Conservation (phyloP, 2,888 invertebrate genomes). For the Lithophane ornitopus region DNA sequence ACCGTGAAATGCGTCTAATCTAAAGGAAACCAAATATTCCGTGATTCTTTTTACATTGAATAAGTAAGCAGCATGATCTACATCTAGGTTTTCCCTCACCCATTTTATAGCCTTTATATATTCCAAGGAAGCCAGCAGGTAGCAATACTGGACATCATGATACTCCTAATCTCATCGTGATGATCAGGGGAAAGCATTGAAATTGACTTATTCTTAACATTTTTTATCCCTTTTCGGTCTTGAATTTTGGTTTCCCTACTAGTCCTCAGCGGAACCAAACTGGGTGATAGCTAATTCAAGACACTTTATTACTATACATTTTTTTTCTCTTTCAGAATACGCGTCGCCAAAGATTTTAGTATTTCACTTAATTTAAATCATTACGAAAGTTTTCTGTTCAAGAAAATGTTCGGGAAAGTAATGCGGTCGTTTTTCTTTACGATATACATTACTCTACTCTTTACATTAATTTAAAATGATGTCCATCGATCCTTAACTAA, state of each 20-base stretch:
- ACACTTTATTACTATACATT: slow-evolving; percentile 66
- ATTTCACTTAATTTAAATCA: slow-evolving; percentile 56
- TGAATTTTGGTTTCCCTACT: slow-evolving; percentile 33
- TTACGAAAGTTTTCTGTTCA: slow-evolving; percentile 33
- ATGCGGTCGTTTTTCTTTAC: slow-evolving; percentile 52
- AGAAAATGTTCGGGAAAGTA: slow-evolving; percentile 40
- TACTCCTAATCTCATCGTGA: background rate
- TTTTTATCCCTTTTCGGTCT: background rate
- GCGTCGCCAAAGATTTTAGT: slow-evolving; percentile 56
- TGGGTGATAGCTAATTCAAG: slow-evolving; percentile 67
- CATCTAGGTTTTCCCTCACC: background rate
- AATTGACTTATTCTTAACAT: background rate
- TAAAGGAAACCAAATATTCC: too few species aligned
- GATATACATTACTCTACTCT: slow-evolving; percentile 37
- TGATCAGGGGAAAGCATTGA: background rate
- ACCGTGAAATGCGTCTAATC: too few species aligned
- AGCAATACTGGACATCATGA: background rate
- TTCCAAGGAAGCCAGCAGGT: background rate
- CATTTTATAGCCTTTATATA: background rate
- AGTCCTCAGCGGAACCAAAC: slow-evolving; percentile 52
- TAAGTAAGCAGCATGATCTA: background rate
- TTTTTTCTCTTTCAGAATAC: slow-evolving; percentile 56
- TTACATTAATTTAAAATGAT: background rate
- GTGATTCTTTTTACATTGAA: too few species aligned
- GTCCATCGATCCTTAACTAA: slow-evolving; percentile 11